phyloP scores from a whole-genome alignment of 2,888 invertebrate genomes.

The Nephrocerus scutellatus region DNA sequence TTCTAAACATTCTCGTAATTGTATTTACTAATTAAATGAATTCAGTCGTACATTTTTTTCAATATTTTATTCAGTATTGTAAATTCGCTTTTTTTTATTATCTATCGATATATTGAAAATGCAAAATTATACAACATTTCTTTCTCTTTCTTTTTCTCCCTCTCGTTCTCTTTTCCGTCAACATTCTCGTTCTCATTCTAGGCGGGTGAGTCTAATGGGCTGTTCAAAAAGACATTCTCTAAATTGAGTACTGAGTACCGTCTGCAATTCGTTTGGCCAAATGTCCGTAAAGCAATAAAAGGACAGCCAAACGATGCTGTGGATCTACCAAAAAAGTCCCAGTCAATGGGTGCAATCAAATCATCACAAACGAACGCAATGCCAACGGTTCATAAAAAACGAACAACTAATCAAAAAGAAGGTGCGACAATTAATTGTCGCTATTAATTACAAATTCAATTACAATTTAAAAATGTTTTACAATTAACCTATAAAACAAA shows the following conservation, averaged over 20 bases:
- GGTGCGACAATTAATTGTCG: constrained; percentile 49
- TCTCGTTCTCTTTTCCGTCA: constrained; percentile 19
- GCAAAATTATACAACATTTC: no score
- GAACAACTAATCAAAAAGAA: constrained; percentile 51
- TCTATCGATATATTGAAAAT: no score
- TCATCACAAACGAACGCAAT: constrained; percentile 50
- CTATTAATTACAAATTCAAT: constrained; percentile 31
- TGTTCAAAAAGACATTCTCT: constrained; percentile 64
- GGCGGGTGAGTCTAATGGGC: constrained; percentile 59
- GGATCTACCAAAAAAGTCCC: constrained; percentile 67
- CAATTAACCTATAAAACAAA: constrained; percentile 13
- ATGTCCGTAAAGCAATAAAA: constrained; percentile 49
- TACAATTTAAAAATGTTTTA: constrained; percentile 26
- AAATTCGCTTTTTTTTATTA: no score
- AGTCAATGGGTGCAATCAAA: constrained; percentile 81
- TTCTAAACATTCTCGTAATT: no score
- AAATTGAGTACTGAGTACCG: constrained; percentile 80
- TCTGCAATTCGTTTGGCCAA: constrained; percentile 85
- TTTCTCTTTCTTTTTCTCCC: neutral
- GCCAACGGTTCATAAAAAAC: constrained; percentile 62
- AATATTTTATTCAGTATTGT: no score
- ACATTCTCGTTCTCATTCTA: constrained; percentile 45
- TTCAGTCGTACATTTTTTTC: no score
- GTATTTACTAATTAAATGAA: no score
- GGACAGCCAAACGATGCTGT: constrained; percentile 52